A percentile compares a stretch with the other conserved stretches of the same genome.
phyloP scores from a whole-genome alignment of 2,113 vertebrate genomes.

The human region DNA sequence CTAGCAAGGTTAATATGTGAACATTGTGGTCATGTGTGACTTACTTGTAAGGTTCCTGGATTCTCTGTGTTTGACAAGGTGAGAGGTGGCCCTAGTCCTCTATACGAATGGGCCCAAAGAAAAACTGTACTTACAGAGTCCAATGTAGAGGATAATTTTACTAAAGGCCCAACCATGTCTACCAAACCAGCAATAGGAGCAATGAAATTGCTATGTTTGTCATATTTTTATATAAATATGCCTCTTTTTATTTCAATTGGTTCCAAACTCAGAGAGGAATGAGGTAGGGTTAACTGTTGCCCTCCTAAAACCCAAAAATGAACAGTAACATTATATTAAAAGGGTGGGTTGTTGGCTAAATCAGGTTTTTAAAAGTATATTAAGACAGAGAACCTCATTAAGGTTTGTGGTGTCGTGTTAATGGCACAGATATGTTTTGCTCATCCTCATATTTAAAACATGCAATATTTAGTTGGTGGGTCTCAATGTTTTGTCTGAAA shows the following conservation, averaged over 20 bases:
- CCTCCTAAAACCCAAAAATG: not conserved
- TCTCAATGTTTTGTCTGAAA: not conserved
- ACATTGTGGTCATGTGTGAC: too few relatives aligned
- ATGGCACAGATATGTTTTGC: not conserved
- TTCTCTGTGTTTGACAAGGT: not conserved
- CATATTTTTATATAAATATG: not conserved
- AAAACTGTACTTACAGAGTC: not conserved
- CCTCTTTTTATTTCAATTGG: not conserved
- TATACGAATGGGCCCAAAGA: not conserved
- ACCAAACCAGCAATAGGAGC: too few relatives aligned
- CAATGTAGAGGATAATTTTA: not conserved
- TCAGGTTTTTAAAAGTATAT: not conserved
- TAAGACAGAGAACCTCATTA: not conserved
- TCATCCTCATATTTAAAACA: not conserved
- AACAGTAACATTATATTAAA: not conserved
- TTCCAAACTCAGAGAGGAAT: not conserved
- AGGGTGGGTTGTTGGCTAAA: not conserved
- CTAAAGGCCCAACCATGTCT: not conserved
- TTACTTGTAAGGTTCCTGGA: not conserved
- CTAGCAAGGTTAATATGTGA: not conserved
- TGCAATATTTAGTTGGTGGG: not conserved
- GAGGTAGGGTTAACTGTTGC: not conserved
- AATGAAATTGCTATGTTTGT: not conserved
- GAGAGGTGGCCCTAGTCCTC: not conserved
- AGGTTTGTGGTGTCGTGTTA: too few relatives aligned